Evolutionary conservation across 2,113 vertebrate genomes (phyloP), one percentile per base, ranked within the genome.

Genomic region (Corydoras sp.): DNA sequence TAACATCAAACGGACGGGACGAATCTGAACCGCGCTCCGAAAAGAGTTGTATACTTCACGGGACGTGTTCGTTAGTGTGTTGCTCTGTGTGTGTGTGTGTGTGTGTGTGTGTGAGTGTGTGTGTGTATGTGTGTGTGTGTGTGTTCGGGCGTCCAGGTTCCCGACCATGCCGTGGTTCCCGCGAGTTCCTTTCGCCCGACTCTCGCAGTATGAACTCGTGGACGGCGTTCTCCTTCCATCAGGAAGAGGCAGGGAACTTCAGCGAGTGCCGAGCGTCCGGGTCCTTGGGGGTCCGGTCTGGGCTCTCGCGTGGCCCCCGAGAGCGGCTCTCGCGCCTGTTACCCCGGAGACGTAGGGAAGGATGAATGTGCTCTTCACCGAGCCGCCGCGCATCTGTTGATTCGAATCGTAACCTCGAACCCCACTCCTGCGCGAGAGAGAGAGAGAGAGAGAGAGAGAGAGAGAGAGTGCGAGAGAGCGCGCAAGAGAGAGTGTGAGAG

Each of bases 1-100:
- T 69, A 62, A 53, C 58, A 76, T 80, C 71, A 78, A 78, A 78
- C 9, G 13, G 31, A 80, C 15, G 11, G 50, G 66, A 77, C 74
- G 32, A 72, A 81, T 69, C 76, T 14, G 35, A 71, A 48, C 31
- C 49, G 9, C 62, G 55, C 56, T 65, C 30, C n/a, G n/a, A n/a
- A n/a, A n/a, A n/a, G n/a, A n/a, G n/a, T n/a, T n/a, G n/a, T n/a
- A n/a, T n/a, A n/a, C n/a, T n/a, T n/a, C n/a, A n/a, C n/a, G n/a
- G n/a, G n/a, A n/a, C 32, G 14, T 64, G 60, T 48, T 43, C 35
- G 50, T 71, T 35, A 59, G n/a, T n/a, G 55, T 13, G 29, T n/a
- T 7, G 29, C 3, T 54, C 35, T 68, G 55, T 43, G 12, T 67
- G 65, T 53, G 29, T 32, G 68, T 51, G 58, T 35, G 15, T 24